phyloP scores from a whole-genome alignment of 1,140 invertebrate genomes.

The Thalassaphorura encarpata region DNA sequence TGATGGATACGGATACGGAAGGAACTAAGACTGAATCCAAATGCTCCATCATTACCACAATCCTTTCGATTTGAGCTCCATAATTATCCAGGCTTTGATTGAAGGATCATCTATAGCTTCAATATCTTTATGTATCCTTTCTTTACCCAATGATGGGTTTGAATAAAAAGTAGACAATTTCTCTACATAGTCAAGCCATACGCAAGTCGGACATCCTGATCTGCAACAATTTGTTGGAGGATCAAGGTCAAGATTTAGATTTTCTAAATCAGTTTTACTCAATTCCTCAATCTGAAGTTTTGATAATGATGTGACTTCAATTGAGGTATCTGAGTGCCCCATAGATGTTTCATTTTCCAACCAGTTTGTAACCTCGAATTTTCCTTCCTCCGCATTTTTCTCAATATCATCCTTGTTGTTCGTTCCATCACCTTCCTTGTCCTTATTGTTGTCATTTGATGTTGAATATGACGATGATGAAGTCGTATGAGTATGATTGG shows the following conservation, averaged over 20 bases:
- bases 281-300: too few species aligned
- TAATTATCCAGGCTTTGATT: constrained; percentile 63
- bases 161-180: constrained; percentile 57
- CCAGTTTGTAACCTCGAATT: too few species aligned
- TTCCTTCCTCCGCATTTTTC: too few species aligned
- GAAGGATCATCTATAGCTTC: constrained; percentile 67
- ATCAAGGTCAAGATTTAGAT: neutral
- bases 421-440: too few species aligned
- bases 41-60: neutral
- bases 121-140: constrained; percentile 58
- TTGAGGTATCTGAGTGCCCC: too few species aligned
- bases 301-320: too few species aligned
- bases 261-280: too few species aligned
- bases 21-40: neutral
- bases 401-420: too few species aligned
- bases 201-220: constrained; percentile 88
- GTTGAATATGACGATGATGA: too few species aligned
- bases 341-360: too few species aligned
- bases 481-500: too few species aligned
- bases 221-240: constrained; percentile 76
- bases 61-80: constrained; percentile 52
- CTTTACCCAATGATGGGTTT: constrained; percentile 44
- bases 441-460: too few species aligned
- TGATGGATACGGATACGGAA: neutral
- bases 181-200: constrained; percentile 87